phyloP scores from a whole-genome alignment of 2,113 vertebrate species.

The Actenoides lindsayi region DNA sequence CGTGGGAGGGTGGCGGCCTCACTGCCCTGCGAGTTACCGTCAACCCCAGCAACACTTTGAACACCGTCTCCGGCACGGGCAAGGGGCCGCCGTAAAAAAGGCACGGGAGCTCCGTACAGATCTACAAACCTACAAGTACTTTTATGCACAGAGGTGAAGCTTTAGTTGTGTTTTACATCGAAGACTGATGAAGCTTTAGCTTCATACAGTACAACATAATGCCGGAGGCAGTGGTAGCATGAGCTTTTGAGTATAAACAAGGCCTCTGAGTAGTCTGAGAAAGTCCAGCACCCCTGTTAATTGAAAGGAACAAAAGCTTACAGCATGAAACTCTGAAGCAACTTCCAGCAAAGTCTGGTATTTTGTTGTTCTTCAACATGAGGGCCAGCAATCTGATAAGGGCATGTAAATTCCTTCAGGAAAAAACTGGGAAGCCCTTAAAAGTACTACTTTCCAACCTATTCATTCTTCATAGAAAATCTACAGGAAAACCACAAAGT shows the following conservation, averaged over 20 bases:
- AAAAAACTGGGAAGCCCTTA: not conserved
- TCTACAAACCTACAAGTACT: rapidly evolving
- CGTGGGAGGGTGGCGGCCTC: too few species aligned
- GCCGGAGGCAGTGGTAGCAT: not conserved
- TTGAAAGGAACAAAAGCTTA: constrained; percentile 18
- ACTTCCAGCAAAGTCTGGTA: not conserved
- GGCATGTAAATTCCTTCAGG: not conserved
- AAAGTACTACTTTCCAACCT: not conserved
- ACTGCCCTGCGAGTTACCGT: not conserved
- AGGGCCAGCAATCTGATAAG: not conserved
- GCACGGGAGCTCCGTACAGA: not conserved
- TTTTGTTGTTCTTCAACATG: not conserved
- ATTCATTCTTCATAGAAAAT: not conserved
- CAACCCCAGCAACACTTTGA: rapidly evolving
- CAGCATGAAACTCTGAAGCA: not conserved
- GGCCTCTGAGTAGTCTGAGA: not conserved
- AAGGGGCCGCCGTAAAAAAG: not conserved
- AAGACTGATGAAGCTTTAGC: not conserved
- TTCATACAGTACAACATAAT: rapidly evolving
- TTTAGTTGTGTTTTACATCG: rapidly evolving
- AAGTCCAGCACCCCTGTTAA: not conserved
- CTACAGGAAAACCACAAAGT: not conserved
- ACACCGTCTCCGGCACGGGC: not conserved
- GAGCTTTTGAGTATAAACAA: not conserved
- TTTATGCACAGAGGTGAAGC: not conserved